Base-by-base conservation (phyloP, 2,113 vertebrate genomes). In the Lichenostomus cassidix region DNA sequence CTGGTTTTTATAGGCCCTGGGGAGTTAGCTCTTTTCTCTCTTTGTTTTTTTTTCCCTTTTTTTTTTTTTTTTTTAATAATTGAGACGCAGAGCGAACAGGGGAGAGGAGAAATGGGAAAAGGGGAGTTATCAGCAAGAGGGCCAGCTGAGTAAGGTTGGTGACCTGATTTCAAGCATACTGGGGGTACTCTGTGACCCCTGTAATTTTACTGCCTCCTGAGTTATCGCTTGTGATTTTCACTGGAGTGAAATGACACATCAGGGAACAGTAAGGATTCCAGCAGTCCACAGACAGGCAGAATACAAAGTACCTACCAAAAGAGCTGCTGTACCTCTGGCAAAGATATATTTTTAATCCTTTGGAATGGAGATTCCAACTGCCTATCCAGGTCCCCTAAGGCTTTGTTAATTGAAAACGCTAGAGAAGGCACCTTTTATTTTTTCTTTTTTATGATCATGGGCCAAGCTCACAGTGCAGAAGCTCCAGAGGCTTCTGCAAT, bases 181-280 rank as follows among this genome's bases (percentile, higher is more conserved):
- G 42, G 44, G 79, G 81, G 33, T 50, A 49, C 59, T 82, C 70
- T 9, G 13, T 85, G 78, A 64, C 68, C 94, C 71, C 35, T 95
- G 92, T 76, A 76, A 90, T 95, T 95, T 96, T 94, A 90, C 84
- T 94, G 86, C 84, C 97, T 95, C 92, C 91, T 84, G 74, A 86
- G 83, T 94, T 95, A 96, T 89, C 37, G 25, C 92, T 92, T 94
- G 79, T 91, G 89, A 94, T 96, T 98, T 97, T 93, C 82, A 94
- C 53, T 89, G 77, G 62, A 83, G 56, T 86, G 56, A 96, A 96
- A 91, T 94, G 92, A 91, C 77, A 94, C 80, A 87, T 78, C 69
- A 94, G 90, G 83, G 94, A 88, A 86, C 83, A 75, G 62, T 94
- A 88, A 87, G 92, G 87, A 90, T 79, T 91, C 56, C 76, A 92